These are phyloP conservation scores for Capreolus pygargus DNA, from an alignment of 2,113 vertebrate species.

Conservation along the genomic window DNA sequence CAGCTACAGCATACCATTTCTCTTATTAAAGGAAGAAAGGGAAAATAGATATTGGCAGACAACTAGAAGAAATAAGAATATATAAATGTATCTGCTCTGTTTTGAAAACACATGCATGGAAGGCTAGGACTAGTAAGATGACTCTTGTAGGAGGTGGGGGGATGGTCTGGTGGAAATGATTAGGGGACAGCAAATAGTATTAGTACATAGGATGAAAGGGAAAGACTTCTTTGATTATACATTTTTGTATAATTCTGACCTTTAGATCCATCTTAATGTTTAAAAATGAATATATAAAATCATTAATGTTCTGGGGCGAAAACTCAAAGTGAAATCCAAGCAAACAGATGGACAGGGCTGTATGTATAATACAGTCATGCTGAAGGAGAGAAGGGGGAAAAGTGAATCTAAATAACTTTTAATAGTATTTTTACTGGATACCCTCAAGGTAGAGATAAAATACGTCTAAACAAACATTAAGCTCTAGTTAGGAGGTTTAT, in stretches of 20 bases:
- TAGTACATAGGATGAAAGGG: neutral
- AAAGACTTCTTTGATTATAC: neutral
- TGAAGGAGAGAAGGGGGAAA: neutral
- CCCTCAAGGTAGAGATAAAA: neutral
- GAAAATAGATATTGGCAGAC: neutral
- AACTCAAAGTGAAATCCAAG: neutral
- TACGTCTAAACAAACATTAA: neutral
- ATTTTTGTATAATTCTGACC: neutral
- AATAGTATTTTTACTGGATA: neutral
- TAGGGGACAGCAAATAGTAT: neutral
- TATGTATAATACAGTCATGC: neutral
- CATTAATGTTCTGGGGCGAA: neutral
- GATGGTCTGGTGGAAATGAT: neutral
- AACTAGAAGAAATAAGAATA: neutral
- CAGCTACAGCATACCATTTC: neutral
- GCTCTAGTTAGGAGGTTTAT: neutral
- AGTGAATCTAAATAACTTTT: neutral
- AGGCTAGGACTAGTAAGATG: neutral
- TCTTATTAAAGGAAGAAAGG: neutral
- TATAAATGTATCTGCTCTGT: neutral
- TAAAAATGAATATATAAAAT: neutral
- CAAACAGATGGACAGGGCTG: neutral
- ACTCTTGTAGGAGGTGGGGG: neutral
- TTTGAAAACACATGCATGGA: neutral
- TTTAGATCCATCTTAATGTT: neutral